phyloP scores from a whole-genome alignment of 2,797 vertebrate species.

The Gymnocypris eckloni region DNA sequence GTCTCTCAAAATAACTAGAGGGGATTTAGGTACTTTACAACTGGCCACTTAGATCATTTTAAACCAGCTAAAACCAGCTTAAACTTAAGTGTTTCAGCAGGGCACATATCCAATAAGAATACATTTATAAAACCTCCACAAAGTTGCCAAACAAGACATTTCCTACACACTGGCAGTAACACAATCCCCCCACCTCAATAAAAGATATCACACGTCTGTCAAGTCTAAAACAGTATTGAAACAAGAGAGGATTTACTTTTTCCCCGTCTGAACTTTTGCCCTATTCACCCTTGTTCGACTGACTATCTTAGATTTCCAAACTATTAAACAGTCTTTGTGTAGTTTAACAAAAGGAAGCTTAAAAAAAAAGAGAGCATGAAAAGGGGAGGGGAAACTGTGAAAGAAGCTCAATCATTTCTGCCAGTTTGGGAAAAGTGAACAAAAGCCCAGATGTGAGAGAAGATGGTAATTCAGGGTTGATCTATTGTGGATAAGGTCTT shows the following conservation, averaged over 20 bases:
- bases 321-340: slow-evolving; percentile 86
- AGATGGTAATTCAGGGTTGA: slow-evolving; percentile 86
- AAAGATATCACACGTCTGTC: slow-evolving; percentile 40
- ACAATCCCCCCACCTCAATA: neutral
- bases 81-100: neutral
- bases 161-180: slow-evolving; percentile 17
- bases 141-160: slow-evolving; percentile 33
- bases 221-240: slow-evolving; percentile 59
- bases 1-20: neutral
- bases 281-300: slow-evolving; percentile 80
- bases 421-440: slow-evolving; percentile 79
- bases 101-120: slow-evolving; percentile 11
- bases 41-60: neutral
- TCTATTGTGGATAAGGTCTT: slow-evolving; percentile 85
- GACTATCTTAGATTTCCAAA: slow-evolving; percentile 84
- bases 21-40: neutral
- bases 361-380: slow-evolving; percentile 67
- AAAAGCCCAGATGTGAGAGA: slow-evolving; percentile 88
- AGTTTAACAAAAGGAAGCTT: slow-evolving; percentile 83
- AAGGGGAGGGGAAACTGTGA: slow-evolving; percentile 72
- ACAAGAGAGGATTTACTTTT: slow-evolving; percentile 64
- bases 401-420: slow-evolving; percentile 85
- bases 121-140: neutral
- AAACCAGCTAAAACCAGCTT: neutral
- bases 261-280: slow-evolving; percentile 74